Base-by-base conservation (phyloP, 1,140 invertebrate species). In the Daktulosphaira vitifoliae region DNA sequence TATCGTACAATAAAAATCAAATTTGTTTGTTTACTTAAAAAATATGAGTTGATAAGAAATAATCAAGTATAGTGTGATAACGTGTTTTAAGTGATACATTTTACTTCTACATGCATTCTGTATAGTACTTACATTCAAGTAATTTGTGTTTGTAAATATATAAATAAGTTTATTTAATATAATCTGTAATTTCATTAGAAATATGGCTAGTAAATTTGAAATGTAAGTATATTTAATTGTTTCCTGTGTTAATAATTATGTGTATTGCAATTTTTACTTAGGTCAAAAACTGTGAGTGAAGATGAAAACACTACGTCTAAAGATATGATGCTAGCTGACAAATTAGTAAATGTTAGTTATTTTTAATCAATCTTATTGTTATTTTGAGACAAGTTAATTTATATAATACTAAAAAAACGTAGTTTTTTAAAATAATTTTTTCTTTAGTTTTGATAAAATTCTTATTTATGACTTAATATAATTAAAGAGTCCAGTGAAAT, bases 181-280 rank as follows among this genome's bases (percentile, higher is more conserved):
- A 26, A 22, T 7, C 20, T 9, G n/a, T n/a, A 4, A 33, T 62
- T 62, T 62, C n/a, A 48, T 33, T 62, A 22, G 29, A 62, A 48
- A 13, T 48, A 62, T 62, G 56, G 56, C 56, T 33, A 62, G 26
- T 33, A 62, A 62, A 62, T 62, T 62, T 48, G 56, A 62, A 62
- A 15, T n/a, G 56, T 62, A 13, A 62, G 42, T 33, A 44, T 18
- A 20, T n/a, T 29, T 33, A 48, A 48, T 22, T 62, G 18, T 48
- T 48, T 33, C 29, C 5, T 5, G 5, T 48, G 18, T 5, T 22
- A 6, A 11, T 25, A 11, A 48, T 56, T 26, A 42, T 56, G n/a
- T 26, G 15, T 26, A 25, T 38, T 3, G 9, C 26, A 29, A 22
- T 62, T 62, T 18, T 8, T 9, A 23, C 44, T 56, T 13, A 62